Evolutionary conservation across 1,140 invertebrate genomes (phyloP).

Genomic region (Littorina saxatilis): DNA sequence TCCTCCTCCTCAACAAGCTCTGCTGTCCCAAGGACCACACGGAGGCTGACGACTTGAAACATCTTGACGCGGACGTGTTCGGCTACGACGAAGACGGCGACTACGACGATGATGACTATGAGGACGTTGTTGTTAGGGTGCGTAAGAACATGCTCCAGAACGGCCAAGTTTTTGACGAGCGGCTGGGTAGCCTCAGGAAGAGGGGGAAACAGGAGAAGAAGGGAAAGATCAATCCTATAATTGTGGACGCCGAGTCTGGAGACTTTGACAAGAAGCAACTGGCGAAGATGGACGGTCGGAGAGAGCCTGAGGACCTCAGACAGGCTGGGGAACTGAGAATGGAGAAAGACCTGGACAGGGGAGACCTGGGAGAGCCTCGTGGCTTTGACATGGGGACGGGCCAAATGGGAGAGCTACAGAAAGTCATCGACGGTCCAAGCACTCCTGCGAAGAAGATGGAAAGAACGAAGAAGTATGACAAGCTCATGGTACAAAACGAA

Average conservation of each 20-base stretch:
- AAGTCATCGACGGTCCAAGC: constrained; percentile 3
- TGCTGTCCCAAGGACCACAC: neutral
- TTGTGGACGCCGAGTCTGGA: neutral
- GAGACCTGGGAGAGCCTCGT: neutral
- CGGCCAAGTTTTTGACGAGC: too few relatives aligned
- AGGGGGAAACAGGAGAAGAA: neutral
- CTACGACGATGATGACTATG: neutral
- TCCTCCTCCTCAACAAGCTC: constrained; percentile 44
- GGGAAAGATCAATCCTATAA: too few relatives aligned
- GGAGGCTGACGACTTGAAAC: too few relatives aligned
- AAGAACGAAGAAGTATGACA: constrained; percentile 9
- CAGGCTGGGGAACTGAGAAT: neutral
- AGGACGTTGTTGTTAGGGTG: neutral
- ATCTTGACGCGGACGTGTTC: neutral
- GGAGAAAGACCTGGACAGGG: neutral
- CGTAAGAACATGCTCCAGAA: neutral
- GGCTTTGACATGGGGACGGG: neutral
- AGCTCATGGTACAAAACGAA: neutral
- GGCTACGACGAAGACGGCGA: constrained; percentile 5
- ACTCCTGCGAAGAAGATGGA: constrained; percentile 1
- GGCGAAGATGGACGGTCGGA: neutral
- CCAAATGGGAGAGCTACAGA: neutral
- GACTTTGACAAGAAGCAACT: neutral
- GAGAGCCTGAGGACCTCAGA: neutral
- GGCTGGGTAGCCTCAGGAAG: too few relatives aligned